Percentiles rank a stretch among this genome's conserved stretches.
These are phyloP conservation scores for Nasonia oneida DNA, from an alignment of 2,888 invertebrate genomes.

Conservation along the genomic window DNA sequence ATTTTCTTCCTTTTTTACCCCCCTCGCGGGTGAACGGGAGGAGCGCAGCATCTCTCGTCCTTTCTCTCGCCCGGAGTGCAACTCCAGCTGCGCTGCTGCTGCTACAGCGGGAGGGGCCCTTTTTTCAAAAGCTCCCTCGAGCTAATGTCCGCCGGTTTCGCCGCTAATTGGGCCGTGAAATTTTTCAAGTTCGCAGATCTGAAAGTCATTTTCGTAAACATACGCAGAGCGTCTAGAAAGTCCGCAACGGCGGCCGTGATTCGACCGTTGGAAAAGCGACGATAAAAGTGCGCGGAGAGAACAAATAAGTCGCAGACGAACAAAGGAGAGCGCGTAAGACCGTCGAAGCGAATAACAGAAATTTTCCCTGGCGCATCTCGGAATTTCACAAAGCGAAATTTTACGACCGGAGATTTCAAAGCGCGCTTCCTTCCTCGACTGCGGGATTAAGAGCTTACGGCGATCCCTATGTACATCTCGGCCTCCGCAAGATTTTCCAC, in stretches of 20 bases:
- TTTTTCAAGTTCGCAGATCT: not conserved
- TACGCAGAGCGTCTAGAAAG: not conserved
- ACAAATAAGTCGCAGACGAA: not conserved
- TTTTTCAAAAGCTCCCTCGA: not conserved
- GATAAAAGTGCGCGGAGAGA: not conserved
- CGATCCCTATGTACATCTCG: not conserved
- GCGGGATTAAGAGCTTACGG: conserved; percentile 33
- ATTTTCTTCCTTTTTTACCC: conserved; percentile 25
- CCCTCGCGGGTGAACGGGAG: not conserved
- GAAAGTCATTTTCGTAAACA: not conserved
- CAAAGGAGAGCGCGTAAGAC: not conserved
- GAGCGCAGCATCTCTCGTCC: not conserved
- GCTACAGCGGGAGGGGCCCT: not conserved
- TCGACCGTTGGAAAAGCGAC: not conserved
- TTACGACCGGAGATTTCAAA: conserved; percentile 31
- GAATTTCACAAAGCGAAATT: conserved; percentile 20
- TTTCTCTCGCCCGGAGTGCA: not conserved
- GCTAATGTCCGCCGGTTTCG: not conserved
- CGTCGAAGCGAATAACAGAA: no score
- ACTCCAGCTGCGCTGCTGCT: not conserved
- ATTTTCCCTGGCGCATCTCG: not conserved
- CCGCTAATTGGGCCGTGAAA: not conserved
- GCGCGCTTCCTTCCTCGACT: conserved; percentile 2
- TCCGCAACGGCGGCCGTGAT: not conserved
- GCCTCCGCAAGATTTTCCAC: not conserved